Evolutionary conservation across 2,113 vertebrate species (phyloP), one percentile per base, ranked within the genome.

Genomic region (Uria lomvia): DNA sequence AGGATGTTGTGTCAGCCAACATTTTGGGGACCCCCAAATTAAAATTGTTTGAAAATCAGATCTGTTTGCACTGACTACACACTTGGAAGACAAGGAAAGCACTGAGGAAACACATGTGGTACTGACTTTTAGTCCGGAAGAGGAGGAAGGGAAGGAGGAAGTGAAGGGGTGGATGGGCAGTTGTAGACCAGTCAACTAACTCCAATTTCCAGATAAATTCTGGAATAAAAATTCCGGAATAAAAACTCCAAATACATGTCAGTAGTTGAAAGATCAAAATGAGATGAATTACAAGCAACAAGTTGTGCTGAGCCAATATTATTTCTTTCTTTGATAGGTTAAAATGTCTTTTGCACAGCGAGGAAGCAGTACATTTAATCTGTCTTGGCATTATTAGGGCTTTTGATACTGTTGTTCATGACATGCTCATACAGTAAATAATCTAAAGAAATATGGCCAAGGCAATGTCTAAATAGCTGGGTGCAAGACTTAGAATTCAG

Each of bases 81-180:
- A 47, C 26, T 66, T 70, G 22, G 49, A 86, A 91, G 36, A 66
- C 9, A 11, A 34, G 15, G 27, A 73, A 76, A 66, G 27, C 86
- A 12, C 18, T 80, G 80, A 66, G 23, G 68, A 83, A 90, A 72
- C 12, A 60, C 40, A 56, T 76, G 30, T n/a, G 17, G 11, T 49
- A 29, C 15, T 84, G 66, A 42, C 34, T 67, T 71, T 60, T 49
- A 52, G 36, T 23, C 62, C 8, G 29, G 8, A 83, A 70, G 53
- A 50, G 17, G 11, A 23, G 13, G 19, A 83, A 91, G 24, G 11
- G 17, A 81, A 88, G 47, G 14, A 85, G 32, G 13, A 76, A 34
- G 43, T 68, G 12, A n/a, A 58, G 18, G 15, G 9, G 7, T 71
- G 17, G 23, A 7, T 59, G 29, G 5, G 11, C 0, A 0, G 6